Evolutionary conservation across 2,888 invertebrate genomes (phyloP).

Genomic region (Poecilus cupreus): DNA sequence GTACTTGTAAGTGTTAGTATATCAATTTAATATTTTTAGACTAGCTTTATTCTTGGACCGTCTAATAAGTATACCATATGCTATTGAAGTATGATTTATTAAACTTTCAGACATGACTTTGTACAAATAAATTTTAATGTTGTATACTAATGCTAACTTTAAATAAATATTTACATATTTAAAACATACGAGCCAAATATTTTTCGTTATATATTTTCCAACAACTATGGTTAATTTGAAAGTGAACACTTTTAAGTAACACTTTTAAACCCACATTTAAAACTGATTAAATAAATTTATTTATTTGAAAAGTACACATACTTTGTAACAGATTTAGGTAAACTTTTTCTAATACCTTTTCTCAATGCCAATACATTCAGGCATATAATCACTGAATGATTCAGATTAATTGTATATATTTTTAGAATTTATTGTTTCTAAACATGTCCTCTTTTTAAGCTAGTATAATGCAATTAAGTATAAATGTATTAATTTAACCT

Average conservation of each 20-base stretch:
- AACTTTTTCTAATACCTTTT: conserved; percentile 4
- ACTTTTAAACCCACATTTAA: no score
- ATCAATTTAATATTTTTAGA: not conserved
- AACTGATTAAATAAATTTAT: no score
- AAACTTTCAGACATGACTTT: not conserved
- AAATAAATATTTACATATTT: not conserved
- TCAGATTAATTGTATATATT: not conserved
- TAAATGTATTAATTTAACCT: no score
- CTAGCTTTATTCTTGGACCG: not conserved
- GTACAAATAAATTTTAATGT: not conserved
- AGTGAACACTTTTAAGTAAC: no score
- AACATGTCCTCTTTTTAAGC: not conserved
- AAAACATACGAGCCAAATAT: no score
- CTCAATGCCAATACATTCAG: conserved; percentile 22
- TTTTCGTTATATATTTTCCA: no score
- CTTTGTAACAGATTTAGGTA: conserved; percentile 16
- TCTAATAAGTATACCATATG: not conserved
- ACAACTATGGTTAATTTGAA: no score
- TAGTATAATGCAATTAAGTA: no score
- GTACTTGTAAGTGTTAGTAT: not conserved
- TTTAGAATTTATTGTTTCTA: conserved; percentile 28
- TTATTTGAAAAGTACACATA: not conserved
- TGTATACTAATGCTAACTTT: no score
- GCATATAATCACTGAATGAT: not conserved
- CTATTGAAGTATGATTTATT: not conserved